Evolutionary conservation across 64 coral and sea anemone species (phyloP).

Genomic region (Pocillopora verrucosa): DNA sequence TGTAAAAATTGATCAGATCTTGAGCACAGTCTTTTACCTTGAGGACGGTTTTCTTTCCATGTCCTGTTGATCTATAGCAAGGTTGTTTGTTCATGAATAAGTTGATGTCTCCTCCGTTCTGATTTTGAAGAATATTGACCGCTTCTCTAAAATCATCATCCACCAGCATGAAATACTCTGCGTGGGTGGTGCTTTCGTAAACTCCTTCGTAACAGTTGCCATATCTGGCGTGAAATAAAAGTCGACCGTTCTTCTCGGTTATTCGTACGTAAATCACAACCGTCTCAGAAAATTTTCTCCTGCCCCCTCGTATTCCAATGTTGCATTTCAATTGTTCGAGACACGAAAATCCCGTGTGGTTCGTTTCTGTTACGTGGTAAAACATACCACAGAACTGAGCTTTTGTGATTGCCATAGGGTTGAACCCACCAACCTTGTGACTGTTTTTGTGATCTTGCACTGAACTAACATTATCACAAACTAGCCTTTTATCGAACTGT

Average conservation of each 20-base stretch:
- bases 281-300: constrained; percentile 26
- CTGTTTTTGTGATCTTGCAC: constrained; percentile 22
- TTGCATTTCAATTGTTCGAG: constrained; percentile 1
- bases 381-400: constrained; percentile 41
- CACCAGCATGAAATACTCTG: constrained; percentile 29
- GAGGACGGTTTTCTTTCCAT: not conserved
- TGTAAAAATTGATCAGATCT: constrained; percentile 7
- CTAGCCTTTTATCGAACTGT: not conserved
- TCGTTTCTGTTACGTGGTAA: constrained; percentile 32
- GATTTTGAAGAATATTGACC: constrained; percentile 2
- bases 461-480: constrained; percentile 27
- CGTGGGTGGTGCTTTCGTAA: constrained; percentile 3
- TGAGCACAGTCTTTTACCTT: constrained; percentile 18
- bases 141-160: constrained; percentile 33
- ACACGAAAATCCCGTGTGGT: constrained; percentile 3
- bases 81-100: constrained; percentile 50
- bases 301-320: constrained; percentile 14
- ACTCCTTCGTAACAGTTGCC: constrained; percentile 37
- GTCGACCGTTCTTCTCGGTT: not conserved
- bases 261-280: constrained; percentile 33
- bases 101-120: constrained; percentile 8
- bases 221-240: constrained; percentile 36
- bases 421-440: constrained; percentile 30
- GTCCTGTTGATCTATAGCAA: not conserved
- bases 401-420: constrained; percentile 19